Evolutionary conservation across 2,888 invertebrate species (phyloP).

Genomic region (Anarsia innoxiella): DNA sequence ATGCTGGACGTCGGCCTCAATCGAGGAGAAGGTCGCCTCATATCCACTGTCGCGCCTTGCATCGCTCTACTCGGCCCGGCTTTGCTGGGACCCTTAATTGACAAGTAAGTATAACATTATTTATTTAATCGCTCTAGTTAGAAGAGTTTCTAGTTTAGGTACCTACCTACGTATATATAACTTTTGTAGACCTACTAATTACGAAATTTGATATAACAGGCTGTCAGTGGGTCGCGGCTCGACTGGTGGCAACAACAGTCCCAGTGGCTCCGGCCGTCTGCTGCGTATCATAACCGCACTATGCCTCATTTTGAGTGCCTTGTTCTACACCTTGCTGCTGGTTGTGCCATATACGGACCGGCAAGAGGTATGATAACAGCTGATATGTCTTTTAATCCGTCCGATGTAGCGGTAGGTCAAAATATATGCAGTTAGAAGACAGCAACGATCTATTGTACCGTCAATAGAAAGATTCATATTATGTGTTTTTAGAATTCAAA

Average conservation of each 20-base stretch:
- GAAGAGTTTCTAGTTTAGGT: too few relatives aligned
- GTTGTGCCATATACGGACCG: slow-evolving; percentile 80
- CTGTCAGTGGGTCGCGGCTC: slow-evolving; percentile 67
- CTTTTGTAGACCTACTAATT: too few relatives aligned
- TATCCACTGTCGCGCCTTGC: slow-evolving; percentile 87
- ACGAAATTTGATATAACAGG: too few relatives aligned
- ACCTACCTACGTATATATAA: neutral
- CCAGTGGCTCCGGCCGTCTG: slow-evolving; percentile 76
- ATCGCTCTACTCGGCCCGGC: slow-evolving; percentile 86
- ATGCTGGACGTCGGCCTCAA: slow-evolving; percentile 84
- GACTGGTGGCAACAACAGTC: slow-evolving; percentile 58
- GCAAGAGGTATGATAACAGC: slow-evolving; percentile 68
- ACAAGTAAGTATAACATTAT: slow-evolving; percentile 71
- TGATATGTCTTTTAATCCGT: too few relatives aligned
- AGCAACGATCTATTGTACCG: too few relatives aligned
- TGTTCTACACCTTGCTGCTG: slow-evolving; percentile 80
- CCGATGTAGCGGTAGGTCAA: too few relatives aligned
- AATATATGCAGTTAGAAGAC: too few relatives aligned
- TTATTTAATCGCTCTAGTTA: neutral
- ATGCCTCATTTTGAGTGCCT: slow-evolving; percentile 79
- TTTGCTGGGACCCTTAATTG: slow-evolving; percentile 85
- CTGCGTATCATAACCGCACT: slow-evolving; percentile 81
- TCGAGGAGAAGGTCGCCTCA: slow-evolving; percentile 82
- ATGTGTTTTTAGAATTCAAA: too few relatives aligned
- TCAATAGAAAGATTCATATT: too few relatives aligned